Evolutionary conservation across 2,797 vertebrate species (phyloP), one percentile per base, ranked within the genome.

Genomic region (Danio kyathit): DNA sequence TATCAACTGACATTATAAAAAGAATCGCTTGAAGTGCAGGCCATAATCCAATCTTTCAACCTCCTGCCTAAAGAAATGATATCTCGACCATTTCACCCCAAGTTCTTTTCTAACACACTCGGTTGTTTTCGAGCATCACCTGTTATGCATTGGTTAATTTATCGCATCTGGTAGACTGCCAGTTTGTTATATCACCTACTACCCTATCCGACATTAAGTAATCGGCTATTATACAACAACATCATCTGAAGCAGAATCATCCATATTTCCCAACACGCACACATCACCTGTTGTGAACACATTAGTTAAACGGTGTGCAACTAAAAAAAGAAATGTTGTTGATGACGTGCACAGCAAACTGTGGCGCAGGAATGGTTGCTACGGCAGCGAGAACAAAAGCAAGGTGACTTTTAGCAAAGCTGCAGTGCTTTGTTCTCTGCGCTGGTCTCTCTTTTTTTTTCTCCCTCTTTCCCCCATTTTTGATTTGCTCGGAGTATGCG

Each of bases 321-420:
- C 54, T 48, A 0, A 17, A 3, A 12, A 13, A 14, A 11, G 7
- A n/a, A 11, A 5, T 69, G 7, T 49, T 19, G 44, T 43, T 71
- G 77, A 61, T 60, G 57, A 78, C 14, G 54, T 59, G 21, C 48
- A 49, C 49, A 56, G 21, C 14, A 9, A 60, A 44, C 57, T 43
- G 17, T n/a, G 52, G 40, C 7, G 44, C 44, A 16, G 59, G 43
- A 59, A 67, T 7, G 14, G 79, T 78, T 75, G 84, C 76, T 56
- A 61, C 43, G 71, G 85, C 81, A 73, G 64, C 74, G 21, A 84
- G 77, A 44, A 81, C 60, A 64, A 40, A 51, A 89, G 83, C 87
- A 91, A 89, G 91, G 88, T 90, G 89, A 90, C 89, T 87, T 90
- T 92, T 84, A 83, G 16, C 77, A 70, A 83, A 88, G 86, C 84